Conservation (phyloP, 23 tunicate genomes). For the Styela clava region DNA sequence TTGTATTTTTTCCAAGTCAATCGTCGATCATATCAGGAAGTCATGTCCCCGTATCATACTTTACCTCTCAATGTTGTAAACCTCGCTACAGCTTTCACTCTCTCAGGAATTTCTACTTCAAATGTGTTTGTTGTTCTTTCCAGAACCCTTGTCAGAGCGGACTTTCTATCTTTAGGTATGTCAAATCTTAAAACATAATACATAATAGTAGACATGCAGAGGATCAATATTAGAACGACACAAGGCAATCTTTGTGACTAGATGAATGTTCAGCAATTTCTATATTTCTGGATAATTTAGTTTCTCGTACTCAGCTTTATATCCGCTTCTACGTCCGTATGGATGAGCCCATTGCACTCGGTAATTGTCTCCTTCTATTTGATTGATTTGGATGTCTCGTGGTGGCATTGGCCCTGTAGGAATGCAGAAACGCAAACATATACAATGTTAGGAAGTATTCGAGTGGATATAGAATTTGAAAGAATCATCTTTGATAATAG, state of each 20-base stretch:
- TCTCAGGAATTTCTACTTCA: neutral
- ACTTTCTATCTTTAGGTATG: neutral
- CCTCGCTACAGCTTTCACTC: neutral
- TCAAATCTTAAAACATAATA: neutral
- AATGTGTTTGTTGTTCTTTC: neutral
- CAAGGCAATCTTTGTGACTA: too few species aligned
- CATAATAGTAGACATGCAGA: neutral
- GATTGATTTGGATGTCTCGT: neutral
- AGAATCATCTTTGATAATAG: too few species aligned
- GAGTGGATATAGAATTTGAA: too few species aligned
- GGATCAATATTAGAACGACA: too few species aligned
- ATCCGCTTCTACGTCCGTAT: conserved; percentile 29
- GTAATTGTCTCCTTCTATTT: neutral
- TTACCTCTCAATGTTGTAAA: neutral
- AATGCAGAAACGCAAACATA: neutral
- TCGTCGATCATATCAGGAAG: too few species aligned
- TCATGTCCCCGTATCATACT: too few species aligned
- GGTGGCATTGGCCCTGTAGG: conserved; percentile 48
- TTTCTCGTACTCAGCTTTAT: conserved; percentile 32
- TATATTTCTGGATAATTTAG: too few species aligned
- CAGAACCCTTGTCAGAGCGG: neutral
- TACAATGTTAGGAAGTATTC: too few species aligned
- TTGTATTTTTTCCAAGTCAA: too few species aligned
- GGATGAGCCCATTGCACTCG: conserved; percentile 24
- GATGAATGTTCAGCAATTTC: too few species aligned